phyloP scores from a whole-genome alignment of 2,888 invertebrate species.

The Leptinotarsa haldemani region DNA sequence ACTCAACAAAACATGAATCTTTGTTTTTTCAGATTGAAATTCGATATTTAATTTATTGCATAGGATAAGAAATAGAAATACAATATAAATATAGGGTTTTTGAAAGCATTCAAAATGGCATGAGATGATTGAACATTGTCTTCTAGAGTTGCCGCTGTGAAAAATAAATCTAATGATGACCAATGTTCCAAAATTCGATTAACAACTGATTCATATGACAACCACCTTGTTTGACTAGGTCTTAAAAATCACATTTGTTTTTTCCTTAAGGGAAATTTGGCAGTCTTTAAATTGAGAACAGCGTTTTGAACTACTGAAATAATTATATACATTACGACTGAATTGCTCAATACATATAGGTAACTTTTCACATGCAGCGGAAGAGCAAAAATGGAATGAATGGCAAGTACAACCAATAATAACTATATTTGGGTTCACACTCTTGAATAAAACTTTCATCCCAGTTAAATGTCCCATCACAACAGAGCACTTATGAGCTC shows the following conservation, averaged over 20 bases:
- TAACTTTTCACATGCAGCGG: constrained; percentile 3
- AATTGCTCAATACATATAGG: constrained; percentile 16
- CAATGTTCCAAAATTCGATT: constrained; percentile 28
- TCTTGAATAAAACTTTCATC: background rate
- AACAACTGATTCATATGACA: constrained; percentile 19
- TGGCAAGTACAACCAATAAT: too few relatives aligned
- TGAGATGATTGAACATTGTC: constrained; percentile 27
- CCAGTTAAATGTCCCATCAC: background rate
- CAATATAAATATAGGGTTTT: constrained; percentile 15
- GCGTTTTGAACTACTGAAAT: constrained; percentile 28
- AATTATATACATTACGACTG: constrained; percentile 21
- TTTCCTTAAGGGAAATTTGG: constrained; percentile 28
- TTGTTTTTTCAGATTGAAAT: constrained; percentile 38
- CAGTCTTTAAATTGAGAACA: constrained; percentile 27
- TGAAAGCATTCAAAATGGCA: constrained; percentile 26
- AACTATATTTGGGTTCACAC: background rate
- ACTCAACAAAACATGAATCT: constrained; percentile 31
- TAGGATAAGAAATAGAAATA: constrained; percentile 28
- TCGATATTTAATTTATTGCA: constrained; percentile 39
- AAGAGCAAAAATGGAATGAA: too few relatives aligned
- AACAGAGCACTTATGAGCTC: background rate
- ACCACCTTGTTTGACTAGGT: constrained; percentile 29
- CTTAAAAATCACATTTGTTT: constrained; percentile 25
- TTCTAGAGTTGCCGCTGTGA: constrained; percentile 21
- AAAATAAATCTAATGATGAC: constrained; percentile 27